Evolutionary conservation across 2,113 vertebrate species (phyloP).

Genomic region (Silurus asotus): DNA sequence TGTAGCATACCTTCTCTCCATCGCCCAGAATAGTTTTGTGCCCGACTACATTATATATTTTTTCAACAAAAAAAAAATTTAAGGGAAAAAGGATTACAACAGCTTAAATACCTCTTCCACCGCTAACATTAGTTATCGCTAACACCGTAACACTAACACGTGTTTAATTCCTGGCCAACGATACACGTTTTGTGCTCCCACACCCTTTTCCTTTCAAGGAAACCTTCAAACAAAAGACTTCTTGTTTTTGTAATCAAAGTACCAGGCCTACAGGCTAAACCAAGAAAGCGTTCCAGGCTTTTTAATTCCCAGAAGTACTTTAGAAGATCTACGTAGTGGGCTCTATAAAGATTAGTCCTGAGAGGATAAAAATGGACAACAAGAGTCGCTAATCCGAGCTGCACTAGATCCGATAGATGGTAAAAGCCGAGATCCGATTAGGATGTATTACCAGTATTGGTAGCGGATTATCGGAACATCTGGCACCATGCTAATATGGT

Average conservation of each 20-base stretch:
- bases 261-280: background rate
- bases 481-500: background rate
- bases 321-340: background rate
- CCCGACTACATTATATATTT: background rate
- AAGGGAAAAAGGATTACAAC: background rate
- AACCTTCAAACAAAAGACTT: background rate
- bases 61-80: background rate
- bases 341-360: constrained; percentile 28
- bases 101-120: background rate
- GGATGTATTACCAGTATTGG: background rate
- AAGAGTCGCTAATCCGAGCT: constrained; percentile 31
- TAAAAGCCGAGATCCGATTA: constrained; percentile 19
- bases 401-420: background rate
- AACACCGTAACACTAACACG: background rate
- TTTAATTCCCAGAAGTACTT: background rate
- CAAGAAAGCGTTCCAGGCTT: background rate
- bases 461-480: background rate
- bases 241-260: background rate
- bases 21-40: constrained; percentile 7
- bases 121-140: background rate
- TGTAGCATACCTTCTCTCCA: background rate
- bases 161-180: constrained; percentile 2
- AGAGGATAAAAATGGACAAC: constrained; percentile 31
- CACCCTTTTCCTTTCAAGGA: constrained; percentile 27
- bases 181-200: background rate